Evolutionary conservation across 2,888 invertebrate genomes (phyloP).

Genomic region (Sinohyriopsis cumingii): DNA sequence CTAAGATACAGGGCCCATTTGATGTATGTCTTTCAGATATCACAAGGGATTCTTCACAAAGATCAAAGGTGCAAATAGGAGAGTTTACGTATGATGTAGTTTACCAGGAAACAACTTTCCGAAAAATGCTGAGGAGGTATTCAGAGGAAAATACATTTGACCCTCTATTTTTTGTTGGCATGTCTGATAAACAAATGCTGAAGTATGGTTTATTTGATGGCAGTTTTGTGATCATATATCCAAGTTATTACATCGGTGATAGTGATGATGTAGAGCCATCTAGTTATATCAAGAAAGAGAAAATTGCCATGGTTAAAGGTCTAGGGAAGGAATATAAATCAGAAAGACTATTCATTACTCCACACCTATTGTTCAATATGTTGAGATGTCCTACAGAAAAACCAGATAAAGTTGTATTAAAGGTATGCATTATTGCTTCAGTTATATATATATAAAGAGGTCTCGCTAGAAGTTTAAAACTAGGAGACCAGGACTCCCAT

Average conservation of each 20-base stretch:
- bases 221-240: slow-evolving; percentile 52
- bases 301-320: slow-evolving; percentile 55
- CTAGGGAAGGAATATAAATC: slow-evolving; percentile 45
- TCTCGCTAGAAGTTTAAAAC: too few relatives aligned
- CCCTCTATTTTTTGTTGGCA: slow-evolving; percentile 56
- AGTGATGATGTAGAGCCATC: slow-evolving; percentile 15
- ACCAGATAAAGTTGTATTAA: background rate
- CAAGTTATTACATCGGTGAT: slow-evolving; percentile 22
- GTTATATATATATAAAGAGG: too few relatives aligned
- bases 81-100: slow-evolving; percentile 46
- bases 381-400: slow-evolving; percentile 17
- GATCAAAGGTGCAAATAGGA: slow-evolving; percentile 16
- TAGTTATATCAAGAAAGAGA: slow-evolving; percentile 14
- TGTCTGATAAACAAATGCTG: slow-evolving; percentile 56
- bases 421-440: too few relatives aligned
- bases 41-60: slow-evolving; percentile 10
- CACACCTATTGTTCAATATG: slow-evolving; percentile 60
- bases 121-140: slow-evolving; percentile 47
- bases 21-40: slow-evolving; percentile 54
- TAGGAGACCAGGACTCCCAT: too few relatives aligned
- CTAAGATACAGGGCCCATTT: slow-evolving; percentile 23
- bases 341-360: slow-evolving; percentile 57
- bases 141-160: slow-evolving; percentile 52
- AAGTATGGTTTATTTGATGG: slow-evolving; percentile 60
- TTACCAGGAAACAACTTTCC: slow-evolving; percentile 54